phyloP scores from a whole-genome alignment of 2,113 vertebrate species.

The Oncorhynchus gorbuscha region DNA sequence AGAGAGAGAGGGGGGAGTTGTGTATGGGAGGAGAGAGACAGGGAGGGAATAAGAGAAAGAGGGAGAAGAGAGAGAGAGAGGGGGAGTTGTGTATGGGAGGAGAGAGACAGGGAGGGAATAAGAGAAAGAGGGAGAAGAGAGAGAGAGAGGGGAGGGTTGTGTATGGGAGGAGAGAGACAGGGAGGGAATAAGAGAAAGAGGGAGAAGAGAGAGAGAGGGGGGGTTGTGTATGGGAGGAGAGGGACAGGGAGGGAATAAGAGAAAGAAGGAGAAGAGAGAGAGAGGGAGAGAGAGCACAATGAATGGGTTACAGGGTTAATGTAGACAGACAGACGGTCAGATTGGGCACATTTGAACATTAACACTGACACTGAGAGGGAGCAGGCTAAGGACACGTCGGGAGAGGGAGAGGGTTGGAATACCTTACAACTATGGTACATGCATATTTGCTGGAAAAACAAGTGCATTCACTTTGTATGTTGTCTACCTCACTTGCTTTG shows the following conservation, averaged over 20 bases:
- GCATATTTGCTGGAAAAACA: conserved; percentile 57
- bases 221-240: too few species aligned
- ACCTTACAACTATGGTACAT: conserved; percentile 55
- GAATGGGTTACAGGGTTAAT: conserved; percentile 31
- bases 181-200: background rate
- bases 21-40: background rate
- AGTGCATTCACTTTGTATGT: background rate
- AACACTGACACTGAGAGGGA: conserved; percentile 29
- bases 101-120: too few species aligned
- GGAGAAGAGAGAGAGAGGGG: background rate
- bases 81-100: too few species aligned
- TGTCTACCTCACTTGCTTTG: too few species aligned
- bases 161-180: background rate
- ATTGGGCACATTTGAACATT: conserved; percentile 51
- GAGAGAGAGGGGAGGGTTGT: background rate
- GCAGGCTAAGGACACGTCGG: background rate
- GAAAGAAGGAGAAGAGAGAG: background rate
- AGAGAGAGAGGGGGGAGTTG: too few species aligned
- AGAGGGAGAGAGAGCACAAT: background rate
- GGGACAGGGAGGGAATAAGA: background rate
- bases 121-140: conserved; percentile 22
- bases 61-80: background rate
- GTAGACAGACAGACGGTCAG: conserved; percentile 50
- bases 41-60: background rate
- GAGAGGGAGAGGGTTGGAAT: conserved; percentile 47